Evolutionary conservation across 2,888 invertebrate genomes (phyloP).

Genomic region (Nymphalis urticae): DNA sequence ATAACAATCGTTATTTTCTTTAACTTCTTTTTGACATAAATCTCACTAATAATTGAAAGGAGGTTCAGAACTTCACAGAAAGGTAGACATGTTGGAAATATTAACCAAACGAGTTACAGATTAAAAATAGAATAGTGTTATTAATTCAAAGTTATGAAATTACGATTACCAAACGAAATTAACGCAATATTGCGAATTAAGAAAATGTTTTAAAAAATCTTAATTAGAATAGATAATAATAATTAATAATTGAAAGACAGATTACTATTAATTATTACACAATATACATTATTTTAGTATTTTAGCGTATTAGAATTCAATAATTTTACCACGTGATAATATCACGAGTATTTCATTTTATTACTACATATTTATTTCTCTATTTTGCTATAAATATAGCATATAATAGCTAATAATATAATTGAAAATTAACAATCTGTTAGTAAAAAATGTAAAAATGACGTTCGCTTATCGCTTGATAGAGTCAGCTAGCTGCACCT

Average conservation of each 20-base stretch:
- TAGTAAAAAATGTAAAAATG: slow-evolving; percentile 9
- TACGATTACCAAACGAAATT: neutral
- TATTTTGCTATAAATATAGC: neutral
- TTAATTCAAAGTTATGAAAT: neutral
- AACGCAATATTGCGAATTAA: too few species aligned
- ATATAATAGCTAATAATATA: too few species aligned
- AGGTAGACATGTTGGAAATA: slow-evolving; percentile 8
- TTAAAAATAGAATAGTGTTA: neutral
- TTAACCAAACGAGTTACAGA: neutral
- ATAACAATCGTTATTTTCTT: neutral
- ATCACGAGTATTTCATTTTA: too few species aligned
- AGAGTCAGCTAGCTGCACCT: slow-evolving; percentile 23
- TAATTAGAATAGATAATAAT: too few species aligned
- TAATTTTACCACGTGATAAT: too few species aligned
- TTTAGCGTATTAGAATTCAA: too few species aligned
- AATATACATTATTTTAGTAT: too few species aligned
- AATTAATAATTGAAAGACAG: too few species aligned
- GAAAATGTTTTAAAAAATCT: too few species aligned
- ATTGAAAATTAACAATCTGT: slow-evolving; percentile 1
- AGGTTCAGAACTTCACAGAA: neutral
- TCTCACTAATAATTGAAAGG: neutral
- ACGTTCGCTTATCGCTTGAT: slow-evolving; percentile 24
- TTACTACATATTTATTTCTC: too few species aligned
- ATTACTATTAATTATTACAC: too few species aligned
- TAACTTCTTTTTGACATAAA: neutral